A percentile compares a stretch with the other conserved stretches of the same genome.
These are phyloP conservation scores for Drosophila silvestris DNA, from an alignment of 2,888 invertebrate species.

Conservation along the genomic window DNA sequence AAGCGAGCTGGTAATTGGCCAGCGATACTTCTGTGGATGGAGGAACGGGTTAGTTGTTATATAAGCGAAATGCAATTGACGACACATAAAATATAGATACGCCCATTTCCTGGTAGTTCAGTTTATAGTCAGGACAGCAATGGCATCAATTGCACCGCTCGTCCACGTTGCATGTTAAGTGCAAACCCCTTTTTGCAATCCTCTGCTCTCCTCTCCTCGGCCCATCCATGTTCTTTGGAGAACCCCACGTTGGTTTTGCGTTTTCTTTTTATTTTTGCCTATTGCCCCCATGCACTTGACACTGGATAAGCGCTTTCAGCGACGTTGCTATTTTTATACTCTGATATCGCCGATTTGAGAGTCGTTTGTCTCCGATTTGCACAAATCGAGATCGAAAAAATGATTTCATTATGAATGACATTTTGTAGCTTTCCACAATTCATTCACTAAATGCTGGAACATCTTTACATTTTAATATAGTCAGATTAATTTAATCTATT, in stretches of 20 bases:
- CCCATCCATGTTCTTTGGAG: neutral
- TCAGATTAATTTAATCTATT: neutral
- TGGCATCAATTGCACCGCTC: conserved; percentile 30
- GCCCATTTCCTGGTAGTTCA: conserved; percentile 39
- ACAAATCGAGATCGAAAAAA: too few relatives aligned
- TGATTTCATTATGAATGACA: too few relatives aligned
- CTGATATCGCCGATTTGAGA: neutral
- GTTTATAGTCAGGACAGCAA: conserved; percentile 29
- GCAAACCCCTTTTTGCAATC: neutral
- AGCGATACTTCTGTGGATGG: neutral
- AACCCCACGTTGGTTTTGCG: neutral
- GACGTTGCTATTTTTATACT: conserved; percentile 17
- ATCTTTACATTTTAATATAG: neutral
- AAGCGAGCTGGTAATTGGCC: neutral
- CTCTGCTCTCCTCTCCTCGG: neutral
- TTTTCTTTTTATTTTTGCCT: conserved; percentile 1
- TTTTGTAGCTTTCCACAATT: too few relatives aligned
- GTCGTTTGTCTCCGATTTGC: neutral
- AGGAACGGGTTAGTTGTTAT: neutral
- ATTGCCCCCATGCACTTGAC: conserved; percentile 70
- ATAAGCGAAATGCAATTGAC: conserved; percentile 59
- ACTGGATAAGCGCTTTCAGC: conserved; percentile 52
- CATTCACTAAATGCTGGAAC: neutral
- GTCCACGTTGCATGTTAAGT: conserved; percentile 52
- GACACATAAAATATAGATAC: conserved; percentile 67